A percentile compares a stretch with the other conserved stretches of the same genome.
phyloP scores from a whole-genome alignment of 53 echinoderm and acorn worm genomes.

The Astropecten irregularis region DNA sequence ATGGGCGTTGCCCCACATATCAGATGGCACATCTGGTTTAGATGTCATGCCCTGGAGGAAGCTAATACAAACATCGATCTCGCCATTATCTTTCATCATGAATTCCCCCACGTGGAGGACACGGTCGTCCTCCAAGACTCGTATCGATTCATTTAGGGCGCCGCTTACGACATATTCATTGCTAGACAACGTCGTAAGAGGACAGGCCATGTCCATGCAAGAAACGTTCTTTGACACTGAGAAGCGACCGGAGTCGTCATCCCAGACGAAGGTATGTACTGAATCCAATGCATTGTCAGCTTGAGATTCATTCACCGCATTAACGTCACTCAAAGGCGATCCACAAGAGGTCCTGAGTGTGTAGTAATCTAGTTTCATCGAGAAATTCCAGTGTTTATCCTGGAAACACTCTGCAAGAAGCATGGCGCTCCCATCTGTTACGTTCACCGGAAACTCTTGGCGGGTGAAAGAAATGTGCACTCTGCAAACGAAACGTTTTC shows the following conservation, averaged over 20 bases:
- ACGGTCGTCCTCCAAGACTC: background rate
- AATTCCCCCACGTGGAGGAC: background rate
- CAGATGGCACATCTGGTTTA: background rate
- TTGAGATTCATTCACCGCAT: background rate
- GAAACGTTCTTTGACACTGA: background rate
- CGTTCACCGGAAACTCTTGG: too few relatives aligned
- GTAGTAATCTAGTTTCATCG: background rate
- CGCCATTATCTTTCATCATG: background rate
- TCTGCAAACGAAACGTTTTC: background rate
- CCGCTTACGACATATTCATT: background rate
- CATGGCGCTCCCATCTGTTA: too few relatives aligned
- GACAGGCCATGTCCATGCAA: background rate
- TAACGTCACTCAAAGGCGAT: background rate
- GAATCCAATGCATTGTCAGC: too few relatives aligned
- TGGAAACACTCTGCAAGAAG: background rate
- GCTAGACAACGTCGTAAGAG: background rate
- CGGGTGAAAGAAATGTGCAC: too few relatives aligned
- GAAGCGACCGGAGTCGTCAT: background rate
- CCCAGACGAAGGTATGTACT: background rate
- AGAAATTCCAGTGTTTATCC: background rate
- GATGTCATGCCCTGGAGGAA: background rate
- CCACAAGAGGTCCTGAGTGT: background rate
- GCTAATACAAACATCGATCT: background rate
- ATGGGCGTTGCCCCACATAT: background rate
- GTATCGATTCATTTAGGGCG: background rate